Base-by-base conservation (phyloP, 2,888 invertebrate species). In the Beris chalybata region DNA sequence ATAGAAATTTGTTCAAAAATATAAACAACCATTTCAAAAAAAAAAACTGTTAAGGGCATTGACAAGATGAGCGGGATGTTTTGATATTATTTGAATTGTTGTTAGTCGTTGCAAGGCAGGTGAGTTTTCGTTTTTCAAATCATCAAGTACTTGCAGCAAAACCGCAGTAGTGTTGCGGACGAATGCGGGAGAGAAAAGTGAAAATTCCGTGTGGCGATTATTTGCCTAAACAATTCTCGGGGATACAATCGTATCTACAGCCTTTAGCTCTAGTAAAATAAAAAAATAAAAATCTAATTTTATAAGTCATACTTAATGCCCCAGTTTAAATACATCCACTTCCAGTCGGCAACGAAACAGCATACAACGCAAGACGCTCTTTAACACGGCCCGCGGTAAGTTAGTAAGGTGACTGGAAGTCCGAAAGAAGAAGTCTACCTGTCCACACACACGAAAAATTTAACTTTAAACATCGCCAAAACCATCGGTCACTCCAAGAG, bases 141-240 rank as follows among this genome's bases (percentile, higher is more conserved):
- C 9, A 3, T 38, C 1, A 38, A 38, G 9, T 38, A 7, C 38
- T 5, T 9, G 5, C 38, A 50, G 9, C 3, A 22, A 22, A 15
- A 29, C n/a, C 15, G 15, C n/a, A 13, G n/a, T 29, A 50, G 5
- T 13, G 47, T 4, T 11, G 15, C 15, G 44, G 29, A 43, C 44
- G 44, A 43, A 43, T 5, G 7, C 50, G 38, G 11, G 52, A 15
- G 50, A 50, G 61, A 61, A 61, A 61, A 61, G 61, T 61, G 61
- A 61, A 61, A 61, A 61, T 52, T 61, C 50, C 61, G 43, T 38
- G 50, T 50, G 52, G 61, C 52, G 5, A 38, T 38, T 61, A 44
- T 61, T 61, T 61, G 43, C 52, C 32, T n/a, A 61, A 61, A 52
- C 61, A 61, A 61, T 61, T 61, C 52, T 61, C 13, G 50, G 38